Evolutionary conservation across 2,113 vertebrate species (phyloP).

Genomic region (Rhinopithecus roxellana): DNA sequence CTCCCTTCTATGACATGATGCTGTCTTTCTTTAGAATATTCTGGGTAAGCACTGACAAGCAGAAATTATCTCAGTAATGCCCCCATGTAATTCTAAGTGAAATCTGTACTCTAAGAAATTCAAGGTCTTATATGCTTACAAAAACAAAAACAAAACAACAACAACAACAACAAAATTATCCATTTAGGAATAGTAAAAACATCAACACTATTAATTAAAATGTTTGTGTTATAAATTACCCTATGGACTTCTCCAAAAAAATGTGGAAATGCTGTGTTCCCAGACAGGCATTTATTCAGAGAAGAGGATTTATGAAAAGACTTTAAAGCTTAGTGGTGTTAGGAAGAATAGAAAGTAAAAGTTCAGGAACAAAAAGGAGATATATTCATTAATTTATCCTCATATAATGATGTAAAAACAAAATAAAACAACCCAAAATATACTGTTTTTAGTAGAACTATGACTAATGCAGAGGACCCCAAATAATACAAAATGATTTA

Average conservation of each 20-base stretch:
- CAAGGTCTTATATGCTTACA: neutral
- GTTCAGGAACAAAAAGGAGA: neutral
- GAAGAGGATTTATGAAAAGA: conserved; percentile 48
- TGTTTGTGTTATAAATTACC: conserved; percentile 55
- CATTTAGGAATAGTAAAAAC: conserved; percentile 56
- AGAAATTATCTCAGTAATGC: conserved; percentile 19
- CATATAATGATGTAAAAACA: neutral
- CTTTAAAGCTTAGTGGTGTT: conserved; percentile 53
- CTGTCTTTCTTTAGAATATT: neutral
- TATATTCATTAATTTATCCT: neutral
- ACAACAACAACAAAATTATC: neutral
- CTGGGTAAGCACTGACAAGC: neutral
- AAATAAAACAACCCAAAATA: neutral
- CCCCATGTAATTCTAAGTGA: neutral
- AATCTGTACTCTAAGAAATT: neutral
- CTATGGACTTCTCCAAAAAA: conserved; percentile 43
- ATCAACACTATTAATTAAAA: conserved; percentile 67
- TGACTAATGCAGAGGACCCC: neutral
- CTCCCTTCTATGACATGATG: neutral
- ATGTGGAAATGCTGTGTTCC: conserved; percentile 37
- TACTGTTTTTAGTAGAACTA: neutral
- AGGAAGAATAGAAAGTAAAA: conserved; percentile 33
- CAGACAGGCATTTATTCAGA: conserved; percentile 40
- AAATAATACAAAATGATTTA: conserved; percentile 16
- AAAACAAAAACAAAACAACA: neutral